phyloP scores from a whole-genome alignment of 2,113 vertebrate genomes.

The Cyphomyrus discorhynchus region DNA sequence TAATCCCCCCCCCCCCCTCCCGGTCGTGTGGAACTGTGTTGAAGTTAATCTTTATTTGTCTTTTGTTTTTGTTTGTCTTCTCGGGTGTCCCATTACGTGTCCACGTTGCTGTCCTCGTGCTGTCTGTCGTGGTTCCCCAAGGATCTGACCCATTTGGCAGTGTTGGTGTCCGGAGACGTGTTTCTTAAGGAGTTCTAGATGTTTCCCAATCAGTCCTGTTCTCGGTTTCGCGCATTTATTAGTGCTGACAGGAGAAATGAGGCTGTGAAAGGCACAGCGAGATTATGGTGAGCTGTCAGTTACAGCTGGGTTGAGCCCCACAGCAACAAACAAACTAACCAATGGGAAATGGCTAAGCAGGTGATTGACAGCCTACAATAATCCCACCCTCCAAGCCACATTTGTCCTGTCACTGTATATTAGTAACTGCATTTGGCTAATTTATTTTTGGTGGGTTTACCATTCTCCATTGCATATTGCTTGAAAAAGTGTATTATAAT shows the following conservation, averaged over 20 bases:
- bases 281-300: neutral
- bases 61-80: no score
- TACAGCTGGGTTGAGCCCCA: neutral
- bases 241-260: neutral
- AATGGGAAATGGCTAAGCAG: neutral
- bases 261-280: neutral
- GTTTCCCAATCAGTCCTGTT: conserved; percentile 27
- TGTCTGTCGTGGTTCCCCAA: conserved; percentile 45
- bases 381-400: neutral
- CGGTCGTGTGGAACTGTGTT: neutral
- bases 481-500: conserved; percentile 60
- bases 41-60: neutral
- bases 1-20: neutral
- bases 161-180: neutral
- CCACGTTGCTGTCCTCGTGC: conserved; percentile 49
- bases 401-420: conserved; percentile 26
- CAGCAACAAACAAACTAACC: neutral
- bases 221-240: neutral
- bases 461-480: conserved; percentile 54
- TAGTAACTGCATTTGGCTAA: conserved; percentile 50
- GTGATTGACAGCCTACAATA: neutral
- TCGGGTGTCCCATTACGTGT: neutral
- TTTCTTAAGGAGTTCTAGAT: conserved; percentile 54
- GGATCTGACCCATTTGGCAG: neutral
- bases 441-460: conserved; percentile 68